Evolutionary conservation across 1,140 invertebrate species (phyloP).

Genomic region (Eumeta japonica): DNA sequence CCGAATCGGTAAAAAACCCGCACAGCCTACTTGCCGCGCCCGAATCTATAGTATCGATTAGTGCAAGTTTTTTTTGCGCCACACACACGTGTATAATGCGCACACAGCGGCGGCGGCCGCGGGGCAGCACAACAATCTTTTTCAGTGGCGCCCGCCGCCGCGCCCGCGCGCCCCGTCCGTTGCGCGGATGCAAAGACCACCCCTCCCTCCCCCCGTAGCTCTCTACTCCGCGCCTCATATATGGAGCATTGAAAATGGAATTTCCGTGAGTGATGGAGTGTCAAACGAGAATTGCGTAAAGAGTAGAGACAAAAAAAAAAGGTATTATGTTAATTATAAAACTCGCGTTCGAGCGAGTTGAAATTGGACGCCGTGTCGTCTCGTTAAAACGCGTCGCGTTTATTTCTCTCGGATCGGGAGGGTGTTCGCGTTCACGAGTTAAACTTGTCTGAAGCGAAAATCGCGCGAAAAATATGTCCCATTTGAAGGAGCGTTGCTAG

Average conservation of each 20-base stretch:
- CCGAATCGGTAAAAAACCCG: conserved; percentile 45
- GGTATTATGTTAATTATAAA: conserved; percentile 57
- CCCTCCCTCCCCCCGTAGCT: conserved; percentile 35
- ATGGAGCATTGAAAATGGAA: conserved; percentile 56
- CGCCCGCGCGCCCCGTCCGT: conserved; percentile 53
- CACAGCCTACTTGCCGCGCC: conserved; percentile 52
- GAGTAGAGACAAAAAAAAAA: conserved; percentile 56
- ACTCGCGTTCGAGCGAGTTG: conserved; percentile 37
- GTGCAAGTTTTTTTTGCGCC: conserved; percentile 47
- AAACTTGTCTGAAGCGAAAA: too few relatives aligned
- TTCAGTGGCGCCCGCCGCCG: conserved; percentile 49
- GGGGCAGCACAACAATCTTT: conserved; percentile 56
- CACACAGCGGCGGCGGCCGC: conserved; percentile 43
- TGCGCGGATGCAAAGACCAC: conserved; percentile 53
- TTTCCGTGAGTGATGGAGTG: conserved; percentile 59
- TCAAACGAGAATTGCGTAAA: conserved; percentile 56
- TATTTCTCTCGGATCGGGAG: too few relatives aligned
- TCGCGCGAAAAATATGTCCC: too few relatives aligned
- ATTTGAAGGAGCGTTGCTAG: too few relatives aligned
- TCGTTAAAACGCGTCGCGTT: conserved; percentile 16
- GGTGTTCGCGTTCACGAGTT: too few relatives aligned
- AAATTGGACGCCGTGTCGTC: conserved; percentile 50
- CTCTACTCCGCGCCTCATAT: too few relatives aligned
- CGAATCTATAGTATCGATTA: conserved; percentile 58
- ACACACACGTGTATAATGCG: conserved; percentile 38